phyloP scores from a whole-genome alignment of 1,140 invertebrate genomes.

The Philopotamus ludificatus region DNA sequence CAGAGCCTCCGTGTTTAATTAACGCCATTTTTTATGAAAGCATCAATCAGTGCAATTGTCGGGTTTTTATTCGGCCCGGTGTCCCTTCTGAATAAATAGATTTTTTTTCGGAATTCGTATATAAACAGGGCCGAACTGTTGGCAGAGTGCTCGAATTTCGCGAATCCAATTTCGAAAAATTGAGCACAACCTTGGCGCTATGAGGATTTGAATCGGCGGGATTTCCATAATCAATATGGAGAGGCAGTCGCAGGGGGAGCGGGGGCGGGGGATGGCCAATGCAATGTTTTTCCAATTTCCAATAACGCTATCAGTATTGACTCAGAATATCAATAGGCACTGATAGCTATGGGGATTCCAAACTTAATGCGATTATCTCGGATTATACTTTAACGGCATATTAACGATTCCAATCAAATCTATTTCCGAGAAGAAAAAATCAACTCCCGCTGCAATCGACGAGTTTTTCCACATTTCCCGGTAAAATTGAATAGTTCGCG shows the following conservation, averaged over 20 bases:
- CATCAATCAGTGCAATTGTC: background rate
- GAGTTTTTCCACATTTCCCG: no score
- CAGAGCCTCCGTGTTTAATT: background rate
- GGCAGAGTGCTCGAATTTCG: background rate
- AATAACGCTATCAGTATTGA: conserved; percentile 23
- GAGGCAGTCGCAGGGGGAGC: background rate
- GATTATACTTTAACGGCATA: conserved; percentile 8
- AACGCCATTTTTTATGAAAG: background rate
- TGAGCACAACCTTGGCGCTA: background rate
- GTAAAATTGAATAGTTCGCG: no score
- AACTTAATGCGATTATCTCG: conserved; percentile 17
- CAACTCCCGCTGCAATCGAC: no score
- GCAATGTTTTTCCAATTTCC: conserved; percentile 26
- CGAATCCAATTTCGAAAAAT: background rate
- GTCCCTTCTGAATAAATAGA: background rate
- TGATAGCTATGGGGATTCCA: conserved; percentile 3
- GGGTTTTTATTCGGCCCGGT: background rate
- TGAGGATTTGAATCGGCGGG: background rate
- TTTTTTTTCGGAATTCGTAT: background rate
- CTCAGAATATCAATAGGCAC: conserved; percentile 18
- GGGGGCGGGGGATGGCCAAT: no score
- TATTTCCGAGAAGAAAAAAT: no score
- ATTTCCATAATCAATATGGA: conserved; percentile 25
- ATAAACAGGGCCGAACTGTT: background rate
- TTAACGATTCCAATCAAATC: conserved; percentile 15